A percentile compares a stretch with the other conserved stretches of the same genome.
phyloP scores from a whole-genome alignment of 2,113 vertebrate species.

The human region GRCh38 chr1:53089501-53090000 shows the following conservation, averaged over 20 bases:
- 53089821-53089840: constrained; percentile 98
- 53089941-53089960: not conserved
- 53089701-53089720: not conserved
- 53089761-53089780: not conserved
- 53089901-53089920: constrained; percentile 97
- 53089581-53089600: not conserved
- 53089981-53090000: not conserved
- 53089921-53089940: constrained; percentile 96
- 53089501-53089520: no score
- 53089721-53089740: not conserved
- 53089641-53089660: not conserved
- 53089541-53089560: no score
- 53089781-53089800: constrained; percentile 88
- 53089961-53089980: not conserved
- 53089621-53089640: not conserved
- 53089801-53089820: constrained; percentile 97
- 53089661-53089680: not conserved
- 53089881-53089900: constrained; percentile 98
- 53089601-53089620: not conserved
- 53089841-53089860: constrained; percentile 97
- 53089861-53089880: constrained; percentile 98
- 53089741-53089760: not conserved
- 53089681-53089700: fast-evolving
- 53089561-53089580: no score
- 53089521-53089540: no score